Conservation (phyloP, 2,888 invertebrate genomes). For the Ornithoptera priamus region DNA sequence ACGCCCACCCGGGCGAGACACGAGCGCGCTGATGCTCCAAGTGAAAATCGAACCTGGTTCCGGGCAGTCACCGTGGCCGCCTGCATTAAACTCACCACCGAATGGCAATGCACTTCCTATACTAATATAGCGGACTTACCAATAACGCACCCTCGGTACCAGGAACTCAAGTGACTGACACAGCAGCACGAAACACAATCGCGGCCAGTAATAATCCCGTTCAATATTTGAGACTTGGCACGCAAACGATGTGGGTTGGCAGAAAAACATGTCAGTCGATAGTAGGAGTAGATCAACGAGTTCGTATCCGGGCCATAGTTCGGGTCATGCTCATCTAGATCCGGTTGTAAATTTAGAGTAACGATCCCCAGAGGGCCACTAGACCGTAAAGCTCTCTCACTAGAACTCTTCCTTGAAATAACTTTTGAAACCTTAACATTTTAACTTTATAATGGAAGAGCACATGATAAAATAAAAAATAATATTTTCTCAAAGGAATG, state of each 20-base stretch:
- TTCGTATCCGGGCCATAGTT: constrained; percentile 15
- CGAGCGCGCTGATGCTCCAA: constrained; percentile 74
- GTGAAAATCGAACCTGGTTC: constrained; percentile 79
- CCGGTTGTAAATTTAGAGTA: constrained; percentile 25
- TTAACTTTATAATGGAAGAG: constrained; percentile 1
- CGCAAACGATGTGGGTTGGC: constrained; percentile 67
- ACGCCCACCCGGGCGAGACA: constrained; percentile 79
- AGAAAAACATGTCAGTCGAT: constrained; percentile 64
- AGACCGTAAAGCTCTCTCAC: constrained; percentile 28
- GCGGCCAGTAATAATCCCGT: constrained; percentile 57
- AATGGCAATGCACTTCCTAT: constrained; percentile 62
- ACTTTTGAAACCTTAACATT: neutral
- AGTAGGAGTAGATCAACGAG: constrained; percentile 48
- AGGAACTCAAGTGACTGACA: constrained; percentile 39
- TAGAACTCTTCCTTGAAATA: constrained; percentile 19
- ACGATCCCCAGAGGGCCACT: constrained; percentile 28
- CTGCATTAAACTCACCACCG: constrained; percentile 69
- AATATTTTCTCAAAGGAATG: too few species aligned
- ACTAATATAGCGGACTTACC: constrained; percentile 36
- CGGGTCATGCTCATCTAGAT: constrained; percentile 16
- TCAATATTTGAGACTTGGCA: constrained; percentile 68
- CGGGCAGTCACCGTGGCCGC: constrained; percentile 73
- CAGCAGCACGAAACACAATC: constrained; percentile 44
- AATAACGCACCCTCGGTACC: constrained; percentile 38
- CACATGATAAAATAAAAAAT: neutral